phyloP scores from a whole-genome alignment of 2,797 vertebrate genomes.

The Trachurus trachurus region DNA sequence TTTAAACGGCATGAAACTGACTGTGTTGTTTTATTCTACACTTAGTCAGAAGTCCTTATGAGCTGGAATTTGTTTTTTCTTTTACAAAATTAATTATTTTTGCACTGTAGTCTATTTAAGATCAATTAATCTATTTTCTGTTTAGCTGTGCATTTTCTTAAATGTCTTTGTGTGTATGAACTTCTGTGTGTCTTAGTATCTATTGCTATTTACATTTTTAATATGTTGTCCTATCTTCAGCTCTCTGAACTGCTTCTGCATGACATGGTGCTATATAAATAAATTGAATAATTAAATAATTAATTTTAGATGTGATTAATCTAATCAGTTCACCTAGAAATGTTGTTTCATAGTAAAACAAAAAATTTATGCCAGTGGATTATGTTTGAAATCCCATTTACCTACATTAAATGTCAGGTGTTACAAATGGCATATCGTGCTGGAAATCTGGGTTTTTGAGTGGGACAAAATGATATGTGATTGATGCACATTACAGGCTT shows the following conservation, averaged over 20 bases:
- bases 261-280: no score
- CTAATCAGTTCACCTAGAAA: background rate
- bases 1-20: slow-evolving; percentile 31
- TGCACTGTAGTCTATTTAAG: background rate
- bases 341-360: background rate
- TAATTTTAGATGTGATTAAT: no score
- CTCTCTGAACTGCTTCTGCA: no score
- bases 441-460: background rate
- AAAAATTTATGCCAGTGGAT: background rate
- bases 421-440: background rate
- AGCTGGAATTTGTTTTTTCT: background rate
- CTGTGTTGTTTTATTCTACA: slow-evolving; percentile 12
- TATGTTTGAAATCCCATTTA: background rate
- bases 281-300: no score
- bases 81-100: slow-evolving; percentile 4
- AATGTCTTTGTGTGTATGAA: no score
- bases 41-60: background rate
- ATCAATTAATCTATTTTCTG: no score
- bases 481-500: background rate
- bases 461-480: background rate
- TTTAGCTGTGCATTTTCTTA: no score
- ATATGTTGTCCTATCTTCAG: no score
- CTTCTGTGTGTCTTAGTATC: no score
- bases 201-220: no score
- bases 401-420: background rate